phyloP scores from a whole-genome alignment of 2,888 invertebrate species.

The Eremobia ochroleuca region DNA sequence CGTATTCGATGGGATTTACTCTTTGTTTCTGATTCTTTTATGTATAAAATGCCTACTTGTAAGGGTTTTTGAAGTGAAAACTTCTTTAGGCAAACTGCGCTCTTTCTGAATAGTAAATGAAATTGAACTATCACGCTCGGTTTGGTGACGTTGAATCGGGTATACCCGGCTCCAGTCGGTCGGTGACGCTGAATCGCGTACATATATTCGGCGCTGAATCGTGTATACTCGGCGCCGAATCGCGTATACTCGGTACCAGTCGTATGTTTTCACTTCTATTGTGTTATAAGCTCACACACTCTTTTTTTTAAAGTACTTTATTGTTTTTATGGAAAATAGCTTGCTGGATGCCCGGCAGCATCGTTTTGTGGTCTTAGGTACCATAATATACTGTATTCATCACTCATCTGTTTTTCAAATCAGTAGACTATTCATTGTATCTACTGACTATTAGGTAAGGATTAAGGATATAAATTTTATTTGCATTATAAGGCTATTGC shows the following conservation, averaged over 20 bases:
- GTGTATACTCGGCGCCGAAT: no score
- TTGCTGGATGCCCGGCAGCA: no score
- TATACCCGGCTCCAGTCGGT: neutral
- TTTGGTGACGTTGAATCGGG: neutral
- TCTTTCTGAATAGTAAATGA: neutral
- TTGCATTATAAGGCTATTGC: no score
- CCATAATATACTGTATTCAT: neutral
- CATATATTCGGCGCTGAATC: no score
- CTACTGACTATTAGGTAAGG: no score
- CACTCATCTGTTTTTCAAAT: neutral
- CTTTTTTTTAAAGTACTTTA: neutral
- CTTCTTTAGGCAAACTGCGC: neutral
- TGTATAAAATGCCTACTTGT: neutral
- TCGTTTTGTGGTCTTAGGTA: neutral
- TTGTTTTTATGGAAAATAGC: neutral
- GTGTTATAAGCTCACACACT: neutral
- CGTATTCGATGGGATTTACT: conserved; percentile 40
- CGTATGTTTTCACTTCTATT: neutral
- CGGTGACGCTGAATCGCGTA: no score
- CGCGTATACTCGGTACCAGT: no score
- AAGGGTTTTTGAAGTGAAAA: neutral
- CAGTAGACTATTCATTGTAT: neutral
- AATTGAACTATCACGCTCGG: neutral
- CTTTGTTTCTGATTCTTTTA: conserved; percentile 40
- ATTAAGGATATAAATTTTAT: no score